A percentile compares a stretch with the other conserved stretches of the same genome.
Evolutionary conservation across 2,797 vertebrate genomes (phyloP).

Genomic region (Chiloscyllium punctatum): DNA sequence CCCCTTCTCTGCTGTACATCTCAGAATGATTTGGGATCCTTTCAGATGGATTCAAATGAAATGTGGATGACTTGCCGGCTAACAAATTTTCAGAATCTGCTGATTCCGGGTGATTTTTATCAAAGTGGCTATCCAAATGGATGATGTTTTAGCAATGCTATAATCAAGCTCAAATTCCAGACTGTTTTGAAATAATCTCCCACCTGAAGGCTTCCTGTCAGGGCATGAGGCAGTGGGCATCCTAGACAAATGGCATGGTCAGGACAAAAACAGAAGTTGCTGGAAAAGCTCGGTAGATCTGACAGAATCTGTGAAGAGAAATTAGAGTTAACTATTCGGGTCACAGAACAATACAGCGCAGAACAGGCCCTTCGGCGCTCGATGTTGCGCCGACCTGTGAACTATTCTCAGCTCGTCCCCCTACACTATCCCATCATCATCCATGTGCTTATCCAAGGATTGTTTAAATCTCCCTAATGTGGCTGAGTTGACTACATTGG

Average conservation of each 20-base stretch:
- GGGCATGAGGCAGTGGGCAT: background rate
- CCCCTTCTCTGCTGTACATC: background rate
- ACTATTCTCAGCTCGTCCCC: too few species aligned
- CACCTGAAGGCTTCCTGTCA: background rate
- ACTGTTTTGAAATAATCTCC: background rate
- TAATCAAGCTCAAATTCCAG: background rate
- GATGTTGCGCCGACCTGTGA: too few species aligned
- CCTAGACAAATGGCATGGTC: background rate
- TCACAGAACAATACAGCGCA: too few species aligned
- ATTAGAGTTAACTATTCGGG: too few species aligned
- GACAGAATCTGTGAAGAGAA: too few species aligned
- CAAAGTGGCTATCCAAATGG: background rate
- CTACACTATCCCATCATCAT: too few species aligned
- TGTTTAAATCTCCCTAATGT: too few species aligned
- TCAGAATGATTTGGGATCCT: background rate
- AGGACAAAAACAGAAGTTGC: too few species aligned
- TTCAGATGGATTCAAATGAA: background rate
- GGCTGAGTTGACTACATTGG: too few species aligned
- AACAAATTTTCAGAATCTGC: background rate
- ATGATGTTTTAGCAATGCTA: background rate
- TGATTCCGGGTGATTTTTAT: background rate
- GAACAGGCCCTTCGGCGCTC: too few species aligned
- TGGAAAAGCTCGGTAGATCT: too few species aligned
- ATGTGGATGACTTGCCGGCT: background rate
- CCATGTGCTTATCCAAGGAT: too few species aligned